These are phyloP conservation scores for Emberiza fucata DNA, from an alignment of 2,113 vertebrate genomes.

Conservation along the genomic window DNA sequence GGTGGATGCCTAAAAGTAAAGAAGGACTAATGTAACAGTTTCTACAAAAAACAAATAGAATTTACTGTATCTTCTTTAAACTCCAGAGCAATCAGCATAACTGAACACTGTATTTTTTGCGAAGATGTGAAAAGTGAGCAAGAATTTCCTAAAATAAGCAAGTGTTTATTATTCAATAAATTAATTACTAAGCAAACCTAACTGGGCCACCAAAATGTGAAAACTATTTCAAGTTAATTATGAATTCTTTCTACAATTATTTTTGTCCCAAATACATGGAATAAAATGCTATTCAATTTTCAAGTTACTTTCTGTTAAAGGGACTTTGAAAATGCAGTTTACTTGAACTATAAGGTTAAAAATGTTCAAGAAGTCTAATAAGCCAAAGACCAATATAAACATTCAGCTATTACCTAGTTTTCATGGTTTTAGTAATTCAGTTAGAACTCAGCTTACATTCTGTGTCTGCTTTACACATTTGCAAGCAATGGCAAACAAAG, in stretches of 20 bases:
- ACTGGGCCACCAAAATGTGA: not conserved
- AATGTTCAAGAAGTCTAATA: not conserved
- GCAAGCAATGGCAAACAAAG: not conserved
- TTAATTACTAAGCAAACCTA: not conserved
- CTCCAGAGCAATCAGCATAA: not conserved
- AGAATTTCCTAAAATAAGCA: not conserved
- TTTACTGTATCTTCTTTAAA: not conserved
- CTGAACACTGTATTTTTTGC: not conserved
- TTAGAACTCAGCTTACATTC: not conserved
- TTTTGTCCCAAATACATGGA: not conserved
- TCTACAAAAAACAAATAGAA: not conserved
- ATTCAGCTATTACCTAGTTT: not conserved
- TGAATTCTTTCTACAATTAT: not conserved
- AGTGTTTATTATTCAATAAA: not conserved
- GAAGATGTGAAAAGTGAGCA: not conserved
- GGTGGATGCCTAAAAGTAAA: not conserved
- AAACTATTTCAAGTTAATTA: not conserved
- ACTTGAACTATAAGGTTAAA: not conserved
- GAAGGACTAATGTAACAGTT: not conserved
- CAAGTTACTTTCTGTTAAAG: not conserved
- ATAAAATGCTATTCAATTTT: not conserved
- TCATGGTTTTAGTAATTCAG: not conserved
- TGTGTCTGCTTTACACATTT: not conserved
- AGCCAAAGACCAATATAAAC: not conserved
- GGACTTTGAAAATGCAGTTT: not conserved